Conservation (phyloP, 2,113 vertebrate species). For the Myrmecophaga tridactyla region DNA sequence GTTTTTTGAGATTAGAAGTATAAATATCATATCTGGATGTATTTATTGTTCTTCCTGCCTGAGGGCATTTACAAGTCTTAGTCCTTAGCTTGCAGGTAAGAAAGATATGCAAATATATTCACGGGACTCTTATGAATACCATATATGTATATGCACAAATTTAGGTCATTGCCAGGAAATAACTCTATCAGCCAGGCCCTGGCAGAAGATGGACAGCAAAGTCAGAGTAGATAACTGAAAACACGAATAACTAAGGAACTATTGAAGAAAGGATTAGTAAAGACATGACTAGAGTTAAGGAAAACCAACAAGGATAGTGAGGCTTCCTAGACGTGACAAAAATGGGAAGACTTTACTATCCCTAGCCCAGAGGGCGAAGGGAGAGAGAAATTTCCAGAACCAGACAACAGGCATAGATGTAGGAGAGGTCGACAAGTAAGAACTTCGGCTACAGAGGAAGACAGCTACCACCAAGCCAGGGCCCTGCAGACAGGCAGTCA, state of each 20-base stretch:
- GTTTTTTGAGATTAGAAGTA: slow-evolving; percentile 37
- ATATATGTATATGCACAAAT: neutral
- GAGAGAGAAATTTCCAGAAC: neutral
- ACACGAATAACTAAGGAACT: neutral
- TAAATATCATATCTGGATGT: neutral
- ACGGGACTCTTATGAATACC: neutral
- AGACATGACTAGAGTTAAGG: neutral
- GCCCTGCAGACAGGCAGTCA: neutral
- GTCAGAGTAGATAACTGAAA: neutral
- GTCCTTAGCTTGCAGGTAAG: neutral
- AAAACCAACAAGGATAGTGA: neutral
- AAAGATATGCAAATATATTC: neutral
- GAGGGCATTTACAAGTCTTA: neutral
- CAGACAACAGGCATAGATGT: neutral
- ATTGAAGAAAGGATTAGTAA: neutral
- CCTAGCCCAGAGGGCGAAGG: neutral
- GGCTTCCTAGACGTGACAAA: neutral
- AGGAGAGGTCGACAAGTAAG: neutral
- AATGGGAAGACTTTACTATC: neutral
- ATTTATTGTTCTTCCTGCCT: slow-evolving; percentile 4
- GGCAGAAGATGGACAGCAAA: neutral
- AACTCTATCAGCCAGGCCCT: neutral
- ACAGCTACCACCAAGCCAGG: neutral
- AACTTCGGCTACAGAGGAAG: neutral
- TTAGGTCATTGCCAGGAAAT: slow-evolving; percentile 1